These are phyloP conservation scores for Cyanoramphus novaezelandiae DNA, from an alignment of 2,113 vertebrate genomes.

Conservation along the genomic window DNA sequence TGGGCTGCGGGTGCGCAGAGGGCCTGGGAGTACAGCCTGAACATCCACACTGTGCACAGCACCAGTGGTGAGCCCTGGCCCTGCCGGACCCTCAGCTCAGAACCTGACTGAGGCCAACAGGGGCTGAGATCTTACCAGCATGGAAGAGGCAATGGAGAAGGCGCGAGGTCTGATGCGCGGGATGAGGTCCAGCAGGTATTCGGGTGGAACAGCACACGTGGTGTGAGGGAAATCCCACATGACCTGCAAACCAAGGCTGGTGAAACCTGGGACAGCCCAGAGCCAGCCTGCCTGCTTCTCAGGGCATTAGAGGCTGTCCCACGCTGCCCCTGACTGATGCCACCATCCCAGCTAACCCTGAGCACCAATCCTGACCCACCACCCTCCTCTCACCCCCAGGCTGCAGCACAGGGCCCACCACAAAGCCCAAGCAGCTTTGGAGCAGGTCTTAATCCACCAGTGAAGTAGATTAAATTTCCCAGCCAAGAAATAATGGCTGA, in stretches of 20 bases:
- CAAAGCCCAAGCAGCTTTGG: not conserved
- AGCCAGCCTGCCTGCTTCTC: not conserved
- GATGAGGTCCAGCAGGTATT: conserved; percentile 90
- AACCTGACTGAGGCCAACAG: fast-evolving
- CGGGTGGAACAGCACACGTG: conserved; percentile 72
- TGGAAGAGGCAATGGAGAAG: conserved; percentile 93
- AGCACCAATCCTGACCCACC: not conserved
- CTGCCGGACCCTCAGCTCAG: not conserved
- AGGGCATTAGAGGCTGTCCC: not conserved
- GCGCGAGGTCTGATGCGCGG: conserved; percentile 88
- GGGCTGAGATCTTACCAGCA: conserved; percentile 74
- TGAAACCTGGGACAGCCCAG: not conserved
- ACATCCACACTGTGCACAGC: fast-evolving
- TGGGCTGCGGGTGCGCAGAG: not conserved
- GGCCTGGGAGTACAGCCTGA: not conserved
- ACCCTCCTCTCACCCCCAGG: not conserved
- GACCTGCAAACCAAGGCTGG: conserved; percentile 68
- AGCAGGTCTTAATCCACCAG: not conserved
- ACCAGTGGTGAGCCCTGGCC: not conserved
- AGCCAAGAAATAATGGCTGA: not conserved
- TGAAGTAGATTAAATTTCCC: not conserved
- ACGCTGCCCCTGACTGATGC: fast-evolving
- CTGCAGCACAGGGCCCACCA: not conserved
- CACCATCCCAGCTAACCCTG: fast-evolving
- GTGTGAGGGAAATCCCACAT: conserved; percentile 90